Evolutionary conservation across 2,113 vertebrate species (phyloP), one percentile per base, ranked within the genome.

Genomic region (Megaleporinus macrocephalus): DNA sequence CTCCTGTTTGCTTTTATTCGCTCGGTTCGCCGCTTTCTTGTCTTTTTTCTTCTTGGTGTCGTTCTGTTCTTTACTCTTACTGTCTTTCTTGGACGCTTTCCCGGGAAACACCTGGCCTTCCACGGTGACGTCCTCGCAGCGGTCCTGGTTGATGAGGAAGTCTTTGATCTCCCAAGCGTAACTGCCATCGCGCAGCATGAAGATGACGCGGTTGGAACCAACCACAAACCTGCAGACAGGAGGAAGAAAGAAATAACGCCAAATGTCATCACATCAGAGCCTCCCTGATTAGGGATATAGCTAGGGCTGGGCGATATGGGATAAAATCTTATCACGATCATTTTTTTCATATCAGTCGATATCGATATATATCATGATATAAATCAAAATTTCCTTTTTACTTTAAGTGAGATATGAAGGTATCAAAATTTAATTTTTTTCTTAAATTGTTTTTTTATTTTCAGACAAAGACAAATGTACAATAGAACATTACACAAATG

Each of bases 141-240:
- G 94, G 5, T 99, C 96, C 82, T 99, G 98, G 24, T 86, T 85
- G 62, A 96, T 78, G 51, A 99, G 89, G 66, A 97, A 99, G 94
- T 99, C 97, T 90, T 98, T 99, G 88, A 99, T 93, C 93, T 99
- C 98, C 98, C 98, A 99, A 22, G 98, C 98, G 0, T 96, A 92
- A 71, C 96, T 93, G 0, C 98, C 98, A 0, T 99, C 98, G 0
- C 97, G 94, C 1, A 99, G 93, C 98, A 99, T 99, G 84, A 99
- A 99, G 91, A 99, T 99, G 61, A 92, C 98, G 0, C 98, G 93
- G 89, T 99, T 97, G 13, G 97, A 94, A 24, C 98, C 97, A 81
- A 99, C 98, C n/a, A 99, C 97, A 73, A 99, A 99, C 92, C 98
- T 99, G 79, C 5, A 66, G 24, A 11, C 1, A 44, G 63, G 65